Evolutionary conservation across 2,888 invertebrate genomes (phyloP).

Genomic region (Panopea generosa): DNA sequence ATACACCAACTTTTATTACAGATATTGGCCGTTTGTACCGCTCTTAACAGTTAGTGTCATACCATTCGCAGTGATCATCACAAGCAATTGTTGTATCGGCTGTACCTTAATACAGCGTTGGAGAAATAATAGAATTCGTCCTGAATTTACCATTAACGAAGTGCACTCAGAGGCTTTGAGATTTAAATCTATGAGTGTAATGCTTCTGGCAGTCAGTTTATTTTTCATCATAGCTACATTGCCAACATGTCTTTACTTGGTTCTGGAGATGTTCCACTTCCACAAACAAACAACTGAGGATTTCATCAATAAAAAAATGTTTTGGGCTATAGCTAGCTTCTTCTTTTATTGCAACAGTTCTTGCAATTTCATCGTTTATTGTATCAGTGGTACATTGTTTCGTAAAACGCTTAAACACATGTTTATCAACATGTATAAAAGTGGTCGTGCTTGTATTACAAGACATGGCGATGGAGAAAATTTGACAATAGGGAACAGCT

Average conservation of each 20-base stretch:
- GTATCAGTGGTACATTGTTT: conserved; percentile 9
- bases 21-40: not conserved
- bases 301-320: conserved; percentile 4
- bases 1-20: conserved; percentile 6
- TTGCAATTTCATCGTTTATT: conserved; percentile 4
- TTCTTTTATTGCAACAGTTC: conserved; percentile 5
- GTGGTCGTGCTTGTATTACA: too few species aligned
- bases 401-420: not conserved
- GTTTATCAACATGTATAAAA: not conserved
- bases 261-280: not conserved
- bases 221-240: conserved; percentile 6
- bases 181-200: not conserved
- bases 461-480: too few species aligned
- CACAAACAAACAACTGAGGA: not conserved
- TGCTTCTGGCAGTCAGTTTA: not conserved
- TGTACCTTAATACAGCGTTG: too few species aligned
- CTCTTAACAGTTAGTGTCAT: not conserved
- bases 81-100: not conserved
- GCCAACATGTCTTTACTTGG: conserved; percentile 8
- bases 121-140: too few species aligned
- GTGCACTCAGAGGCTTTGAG: not conserved
- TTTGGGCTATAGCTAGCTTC: conserved; percentile 10
- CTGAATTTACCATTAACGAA: too few species aligned
- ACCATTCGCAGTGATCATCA: not conserved
- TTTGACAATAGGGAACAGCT: too few species aligned